These are phyloP conservation scores for Ginglymostoma cirratum DNA, from an alignment of 2,113 vertebrate species.

Conservation along the genomic window DNA sequence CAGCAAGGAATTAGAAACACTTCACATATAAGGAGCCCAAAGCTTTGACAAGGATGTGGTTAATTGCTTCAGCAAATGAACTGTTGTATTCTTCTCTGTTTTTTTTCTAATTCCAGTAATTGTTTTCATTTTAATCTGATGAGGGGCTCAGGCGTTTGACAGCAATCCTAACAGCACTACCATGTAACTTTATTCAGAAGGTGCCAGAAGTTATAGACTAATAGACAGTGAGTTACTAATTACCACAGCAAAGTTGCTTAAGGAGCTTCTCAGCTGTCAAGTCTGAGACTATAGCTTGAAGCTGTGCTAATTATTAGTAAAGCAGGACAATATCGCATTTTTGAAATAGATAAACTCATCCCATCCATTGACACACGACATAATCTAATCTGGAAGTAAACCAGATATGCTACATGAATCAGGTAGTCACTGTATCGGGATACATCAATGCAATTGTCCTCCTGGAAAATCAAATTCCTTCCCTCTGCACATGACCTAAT, in stretches of 20 bases:
- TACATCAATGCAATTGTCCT: not conserved
- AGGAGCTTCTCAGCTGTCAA: constrained; percentile 57
- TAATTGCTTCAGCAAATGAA: constrained; percentile 72
- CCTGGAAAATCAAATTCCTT: not conserved
- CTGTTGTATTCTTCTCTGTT: constrained; percentile 64
- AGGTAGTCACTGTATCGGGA: not conserved
- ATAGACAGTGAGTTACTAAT: constrained; percentile 71
- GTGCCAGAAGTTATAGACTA: constrained; percentile 69
- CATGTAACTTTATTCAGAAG: constrained; percentile 70
- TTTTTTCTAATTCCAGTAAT: constrained; percentile 66
- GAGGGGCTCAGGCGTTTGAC: constrained; percentile 71
- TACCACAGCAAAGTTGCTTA: constrained; percentile 70
- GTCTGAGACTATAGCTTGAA: constrained; percentile 19
- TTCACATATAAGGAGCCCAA: constrained; percentile 29
- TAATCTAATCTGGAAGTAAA: not conserved
- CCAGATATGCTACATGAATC: not conserved
- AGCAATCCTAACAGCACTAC: constrained; percentile 73
- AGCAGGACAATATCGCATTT: not conserved
- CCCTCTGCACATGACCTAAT: not conserved
- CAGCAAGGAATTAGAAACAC: constrained; percentile 65
- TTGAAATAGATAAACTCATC: constrained; percentile 23
- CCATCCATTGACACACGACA: not conserved
- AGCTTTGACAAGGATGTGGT: constrained; percentile 65
- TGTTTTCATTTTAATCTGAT: constrained; percentile 64
- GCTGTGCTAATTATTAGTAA: not conserved